These are phyloP conservation scores for Mamestra configurata DNA, from an alignment of 1,140 invertebrate species.

Conservation along the genomic window DNA sequence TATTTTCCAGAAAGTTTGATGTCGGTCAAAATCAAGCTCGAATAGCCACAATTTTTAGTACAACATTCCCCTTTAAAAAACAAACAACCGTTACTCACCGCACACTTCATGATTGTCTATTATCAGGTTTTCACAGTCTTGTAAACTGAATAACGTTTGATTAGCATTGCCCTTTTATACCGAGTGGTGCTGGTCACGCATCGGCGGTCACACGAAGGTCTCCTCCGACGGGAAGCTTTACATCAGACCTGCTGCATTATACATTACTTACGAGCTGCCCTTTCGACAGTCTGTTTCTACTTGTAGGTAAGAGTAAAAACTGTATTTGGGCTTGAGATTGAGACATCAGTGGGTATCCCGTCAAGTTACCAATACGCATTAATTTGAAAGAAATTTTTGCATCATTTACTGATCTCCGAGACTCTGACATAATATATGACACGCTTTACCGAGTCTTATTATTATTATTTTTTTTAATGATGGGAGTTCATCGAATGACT, in stretches of 20 bases:
- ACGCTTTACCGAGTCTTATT: no score
- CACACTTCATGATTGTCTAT: slow-evolving; percentile 73
- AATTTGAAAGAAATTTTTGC: background rate
- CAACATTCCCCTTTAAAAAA: slow-evolving; percentile 13
- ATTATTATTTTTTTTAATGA: no score
- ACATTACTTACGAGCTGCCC: slow-evolving; percentile 5
- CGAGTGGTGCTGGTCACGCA: background rate
- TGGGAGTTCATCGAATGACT: no score
- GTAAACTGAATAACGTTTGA: slow-evolving; percentile 6
- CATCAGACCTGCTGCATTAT: slow-evolving; percentile 8
- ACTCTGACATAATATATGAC: no score
- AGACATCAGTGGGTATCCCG: background rate
- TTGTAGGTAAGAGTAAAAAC: background rate
- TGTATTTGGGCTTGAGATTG: background rate
- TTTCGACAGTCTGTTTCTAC: slow-evolving; percentile 10
- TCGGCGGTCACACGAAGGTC: background rate
- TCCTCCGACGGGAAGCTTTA: slow-evolving; percentile 21
- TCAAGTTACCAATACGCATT: background rate
- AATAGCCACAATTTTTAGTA: no score
- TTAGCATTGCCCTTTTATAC: slow-evolving; percentile 31
- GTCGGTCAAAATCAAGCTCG: no score
- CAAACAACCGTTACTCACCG: slow-evolving; percentile 64
- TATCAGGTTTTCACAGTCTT: slow-evolving; percentile 9
- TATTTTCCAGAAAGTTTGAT: no score
- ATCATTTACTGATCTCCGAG: no score